Evolutionary conservation across 2,888 invertebrate genomes (phyloP), one percentile per base, ranked within the genome.

Genomic region (Autographa pulchrina): DNA sequence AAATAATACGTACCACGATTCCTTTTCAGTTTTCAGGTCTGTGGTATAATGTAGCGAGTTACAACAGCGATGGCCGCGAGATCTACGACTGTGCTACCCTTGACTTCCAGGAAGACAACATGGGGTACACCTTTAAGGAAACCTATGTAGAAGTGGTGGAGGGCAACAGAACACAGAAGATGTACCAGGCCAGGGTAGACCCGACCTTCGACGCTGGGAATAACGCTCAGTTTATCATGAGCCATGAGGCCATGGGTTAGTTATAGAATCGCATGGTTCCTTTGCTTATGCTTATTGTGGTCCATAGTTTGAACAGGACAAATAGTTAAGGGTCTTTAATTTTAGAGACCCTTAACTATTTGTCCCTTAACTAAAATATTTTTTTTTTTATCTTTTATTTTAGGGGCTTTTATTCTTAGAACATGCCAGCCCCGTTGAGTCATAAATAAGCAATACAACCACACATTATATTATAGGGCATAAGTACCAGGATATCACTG

Each of bases 121-220:
- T 95, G 7, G 96, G 96, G 0, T 95, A 91, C 66, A 95, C 92
- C 8, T 75, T 95, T 48, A 90, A 91, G 20, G 95, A 95, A 74
- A 93, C 92, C 0, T 95, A 92, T 64, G 92, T 96, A 0, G 90
- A 91, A 16, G 65, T 85, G 0, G 90, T 91, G 48, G 85, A 87
- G 16, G 94, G 91, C 0, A 95, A 94, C 71, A 89, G 93, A 18
- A 95, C 95, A 0, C 94, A 93, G 76, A 94, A 94, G 81, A 90
- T 91, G 0, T 95, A 95, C 79, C 90, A 93, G n/a, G 94, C 95
- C 0, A 92, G 96, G 61, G 94, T 95, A 0, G 96, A 95, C 54
- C 94, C 93, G 0, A 95, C 94, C 0, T 95, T 95, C 74, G 95
- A 95, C 74, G 94, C 95, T 52, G 94, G 91, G 6, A 94, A 91